Base-by-base conservation (phyloP, 2,888 invertebrate genomes). In the Amorpha juglandis region DNA sequence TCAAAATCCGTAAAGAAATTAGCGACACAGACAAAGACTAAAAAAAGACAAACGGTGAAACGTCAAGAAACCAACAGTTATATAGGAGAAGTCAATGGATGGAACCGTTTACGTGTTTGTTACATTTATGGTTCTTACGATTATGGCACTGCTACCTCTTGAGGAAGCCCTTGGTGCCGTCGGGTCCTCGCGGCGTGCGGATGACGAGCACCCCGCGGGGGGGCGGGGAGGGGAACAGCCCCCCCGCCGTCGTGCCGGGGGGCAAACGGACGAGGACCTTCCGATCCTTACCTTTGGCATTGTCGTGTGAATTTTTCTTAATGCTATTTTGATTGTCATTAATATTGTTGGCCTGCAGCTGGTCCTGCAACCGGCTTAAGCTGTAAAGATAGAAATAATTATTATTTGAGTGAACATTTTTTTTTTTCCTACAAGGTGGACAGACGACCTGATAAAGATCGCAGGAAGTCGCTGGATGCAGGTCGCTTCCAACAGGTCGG, bases 181-280 rank as follows among this genome's bases (percentile, higher is more conserved):
- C 97, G 0, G 97, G 97, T 48, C 97, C 97, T 75, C 94, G 94
- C 0, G 97, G 97, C 82, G 96, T 94, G 76, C 97, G 94, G 78
- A 97, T 94, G 66, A 97, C 94, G 14, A 92, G 87, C 1, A 94
- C 92, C 12, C 93, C 92, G 6, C 91, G 88, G 0, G 91, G 93
- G 0, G 91, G 89, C 0, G 93, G 93, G 6, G 90, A 92, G 0
- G 90, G 91, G 74, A 89, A 91, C 42, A 91, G 78, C 11, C 88
- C 92, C 0, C 87, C 75, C 0, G 82, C 76, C 0, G 89, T 87
- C 4, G 90, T 82, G 7, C 89, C 90, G 0, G 88, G 84, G 4
- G 91, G 92, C 62, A 91, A 74, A 63, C 94, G 81, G 1, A 86
- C 80, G 6, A 93, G 76, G 19, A 93, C 91, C 78, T 91, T 92